Base-by-base conservation (phyloP, 2,888 invertebrate species). In the Calameuta idolon region DNA sequence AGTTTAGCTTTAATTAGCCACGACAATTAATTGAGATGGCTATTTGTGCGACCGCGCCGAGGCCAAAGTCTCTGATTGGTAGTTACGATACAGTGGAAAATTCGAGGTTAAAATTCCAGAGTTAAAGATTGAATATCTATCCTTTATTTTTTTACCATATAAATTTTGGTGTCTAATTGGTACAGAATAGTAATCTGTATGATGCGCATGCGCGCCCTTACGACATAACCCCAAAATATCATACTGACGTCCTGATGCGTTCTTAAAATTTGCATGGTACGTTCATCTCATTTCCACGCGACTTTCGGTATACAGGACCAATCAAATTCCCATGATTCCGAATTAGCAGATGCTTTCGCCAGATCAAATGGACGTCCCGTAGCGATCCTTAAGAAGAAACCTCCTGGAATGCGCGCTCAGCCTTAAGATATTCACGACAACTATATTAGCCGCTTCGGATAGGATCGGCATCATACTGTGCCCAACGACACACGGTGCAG, bases 301-400 rank as follows among this genome's bases (percentile, higher is more conserved):
- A 55, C 55, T 55, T 55, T 55, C 55, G 55, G 12, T 34, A 34
- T 2, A 34, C 71, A 15, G 12, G 84, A 85, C 88, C 88, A 91
- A 91, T 91, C 91, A 91, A 91, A 91, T 89, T 89, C 88, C 89
- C 91, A 91, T 91, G 91, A 91, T 90, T 91, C 89, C 90, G 91
- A 91, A 91, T 91, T 91, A 91, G 91, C 91, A 91, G 91, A 91
- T 91, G 91, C 91, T 91, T 91, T 90, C 86, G 89, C 88, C 88
- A 89, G 91, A 90, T 90, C 90, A 90, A 90, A 89, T 89, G 89
- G 91, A 86, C 90, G 87, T 88, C 91, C 91, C 89, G 90, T 83
- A 85, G 91, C 85, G 90, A 87, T 83, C 86, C 87, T 80, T 80
- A 86, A 85, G 83, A 86, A 87, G 87, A 87, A 89, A 87, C 89